Evolutionary conservation across 1,140 invertebrate genomes (phyloP).

Genomic region (Panagrolaimus sp.): DNA sequence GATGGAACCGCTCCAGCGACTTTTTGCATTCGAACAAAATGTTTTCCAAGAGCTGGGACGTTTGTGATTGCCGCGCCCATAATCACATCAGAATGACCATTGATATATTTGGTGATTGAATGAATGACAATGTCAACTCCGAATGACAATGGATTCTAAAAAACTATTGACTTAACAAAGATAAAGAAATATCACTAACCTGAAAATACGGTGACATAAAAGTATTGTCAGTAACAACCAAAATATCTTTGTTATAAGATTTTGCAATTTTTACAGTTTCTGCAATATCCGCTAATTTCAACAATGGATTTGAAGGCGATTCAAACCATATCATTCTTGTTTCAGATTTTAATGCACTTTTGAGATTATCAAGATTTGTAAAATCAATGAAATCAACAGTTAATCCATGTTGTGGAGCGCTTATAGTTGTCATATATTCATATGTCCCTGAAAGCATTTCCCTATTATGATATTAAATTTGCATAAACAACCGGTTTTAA

Average conservation of each 20-base stretch:
- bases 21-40: constrained; percentile 31
- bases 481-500: too few species aligned
- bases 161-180: too few species aligned
- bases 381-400: constrained; percentile 70
- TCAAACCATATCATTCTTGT: constrained; percentile 95
- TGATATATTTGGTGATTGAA: constrained; percentile 95
- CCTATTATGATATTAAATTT: too few species aligned
- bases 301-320: constrained; percentile 87
- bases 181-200: too few species aligned
- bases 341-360: constrained; percentile 71
- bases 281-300: constrained; percentile 83
- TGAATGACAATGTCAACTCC: constrained; percentile 87
- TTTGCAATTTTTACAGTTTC: constrained; percentile 69
- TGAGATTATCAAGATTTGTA: constrained; percentile 68
- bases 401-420: constrained; percentile 33
- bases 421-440: constrained; percentile 64
- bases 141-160: constrained; percentile 76
- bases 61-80: constrained; percentile 70
- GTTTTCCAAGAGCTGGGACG: constrained; percentile 21
- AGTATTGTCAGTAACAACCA: constrained; percentile 90
- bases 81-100: constrained; percentile 91
- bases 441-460: constrained; percentile 70
- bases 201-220: constrained; percentile 83
- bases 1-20: constrained; percentile 80
- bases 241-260: constrained; percentile 66